Evolutionary conservation across 2,797 vertebrate species (phyloP).

Genomic region (Artibeus lituratus): DNA sequence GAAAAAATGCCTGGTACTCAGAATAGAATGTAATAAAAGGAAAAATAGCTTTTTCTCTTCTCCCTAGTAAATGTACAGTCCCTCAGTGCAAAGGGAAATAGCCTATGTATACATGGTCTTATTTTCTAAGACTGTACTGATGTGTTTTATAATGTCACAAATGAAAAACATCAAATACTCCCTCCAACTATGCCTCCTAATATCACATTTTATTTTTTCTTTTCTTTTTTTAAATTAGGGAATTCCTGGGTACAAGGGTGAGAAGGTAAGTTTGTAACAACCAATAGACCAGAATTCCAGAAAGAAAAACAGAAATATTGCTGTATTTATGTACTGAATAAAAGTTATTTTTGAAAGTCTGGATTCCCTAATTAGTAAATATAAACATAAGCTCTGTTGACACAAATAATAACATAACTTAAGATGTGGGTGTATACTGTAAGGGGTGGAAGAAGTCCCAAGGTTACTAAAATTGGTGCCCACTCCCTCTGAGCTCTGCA

Average conservation of each 20-base stretch:
- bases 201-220: constrained; percentile 4
- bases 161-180: background rate
- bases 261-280: constrained; percentile 85
- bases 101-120: background rate
- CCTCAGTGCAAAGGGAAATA: background rate
- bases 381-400: background rate
- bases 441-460: background rate
- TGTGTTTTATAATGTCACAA: constrained; percentile 19
- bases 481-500: background rate
- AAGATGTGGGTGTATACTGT: background rate
- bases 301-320: constrained; percentile 19
- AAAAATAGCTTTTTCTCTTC: background rate
- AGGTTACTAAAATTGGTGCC: background rate
- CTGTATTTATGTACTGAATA: background rate
- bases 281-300: background rate
- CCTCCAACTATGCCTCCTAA: background rate
- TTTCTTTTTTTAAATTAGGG: constrained; percentile 81
- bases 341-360: background rate
- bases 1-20: constrained; percentile 15
- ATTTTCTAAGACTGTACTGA: background rate
- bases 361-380: background rate
- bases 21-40: background rate
- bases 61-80: background rate
- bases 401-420: background rate
- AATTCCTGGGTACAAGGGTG: constrained; percentile 87